These are phyloP conservation scores for Holotrichia oblita DNA, from an alignment of 1,140 invertebrate species.

Conservation along the genomic window DNA sequence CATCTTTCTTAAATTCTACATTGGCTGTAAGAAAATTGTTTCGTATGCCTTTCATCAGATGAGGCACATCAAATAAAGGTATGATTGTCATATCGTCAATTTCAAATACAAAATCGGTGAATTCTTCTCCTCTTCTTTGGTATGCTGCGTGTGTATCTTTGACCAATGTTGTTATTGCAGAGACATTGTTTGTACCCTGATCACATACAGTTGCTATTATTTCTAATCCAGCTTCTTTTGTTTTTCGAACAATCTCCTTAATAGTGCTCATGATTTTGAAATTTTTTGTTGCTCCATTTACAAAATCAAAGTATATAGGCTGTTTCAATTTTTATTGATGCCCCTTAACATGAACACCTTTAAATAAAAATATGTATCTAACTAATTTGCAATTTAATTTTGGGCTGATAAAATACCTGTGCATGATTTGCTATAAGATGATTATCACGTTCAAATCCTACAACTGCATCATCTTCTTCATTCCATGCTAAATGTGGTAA, in stretches of 20 bases:
- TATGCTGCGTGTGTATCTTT: slow-evolving; percentile 20
- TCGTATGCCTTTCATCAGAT: slow-evolving; percentile 15
- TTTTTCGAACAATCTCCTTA: background rate
- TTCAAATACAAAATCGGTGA: slow-evolving; percentile 8
- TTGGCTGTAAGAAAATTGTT: background rate
- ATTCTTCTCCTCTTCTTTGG: background rate
- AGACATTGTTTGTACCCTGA: slow-evolving; percentile 3
- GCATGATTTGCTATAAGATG: slow-evolving; percentile 45
- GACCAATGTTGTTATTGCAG: background rate
- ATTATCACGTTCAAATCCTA: slow-evolving; percentile 45
- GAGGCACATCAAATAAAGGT: slow-evolving; percentile 17
- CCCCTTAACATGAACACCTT: slow-evolving; percentile 14
- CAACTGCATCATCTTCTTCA: slow-evolving; percentile 19
- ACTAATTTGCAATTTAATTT: background rate
- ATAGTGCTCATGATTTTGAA: background rate
- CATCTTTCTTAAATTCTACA: background rate
- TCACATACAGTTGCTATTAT: slow-evolving; percentile 1
- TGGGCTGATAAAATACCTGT: slow-evolving; percentile 35
- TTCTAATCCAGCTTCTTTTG: background rate
- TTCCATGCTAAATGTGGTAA: slow-evolving; percentile 41
- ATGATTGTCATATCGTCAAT: background rate
- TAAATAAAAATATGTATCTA: background rate
- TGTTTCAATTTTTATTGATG: slow-evolving; percentile 29
- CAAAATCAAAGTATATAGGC: slow-evolving; percentile 17
- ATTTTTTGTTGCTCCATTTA: background rate